Conservation (phyloP, 2,888 invertebrate genomes). For the Agonum fuliginosum region DNA sequence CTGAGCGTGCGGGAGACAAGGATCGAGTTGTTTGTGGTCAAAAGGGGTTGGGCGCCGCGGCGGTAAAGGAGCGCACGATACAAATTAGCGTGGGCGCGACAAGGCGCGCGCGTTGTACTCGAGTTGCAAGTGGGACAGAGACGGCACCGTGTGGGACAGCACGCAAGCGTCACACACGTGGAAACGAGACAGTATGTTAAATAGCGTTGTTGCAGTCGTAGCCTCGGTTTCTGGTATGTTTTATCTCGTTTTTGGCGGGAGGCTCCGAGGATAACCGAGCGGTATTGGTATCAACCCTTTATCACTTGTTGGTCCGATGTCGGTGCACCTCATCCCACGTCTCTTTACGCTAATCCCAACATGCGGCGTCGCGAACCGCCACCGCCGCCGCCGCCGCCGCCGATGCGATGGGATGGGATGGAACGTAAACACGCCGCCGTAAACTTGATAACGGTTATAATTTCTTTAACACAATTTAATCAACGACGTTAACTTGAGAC, state of each 20-base stretch:
- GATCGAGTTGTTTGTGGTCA: conserved; percentile 81
- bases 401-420: conserved; percentile 62
- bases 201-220: conserved; percentile 58
- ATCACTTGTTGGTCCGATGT: conserved; percentile 60
- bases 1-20: conserved; percentile 75
- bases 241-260: conserved; percentile 60
- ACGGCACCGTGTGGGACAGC: conserved; percentile 71
- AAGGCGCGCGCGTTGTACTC: conserved; percentile 71
- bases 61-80: conserved; percentile 81
- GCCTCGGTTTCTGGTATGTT: conserved; percentile 55
- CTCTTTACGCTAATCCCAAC: conserved; percentile 62
- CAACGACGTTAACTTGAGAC: conserved; percentile 58
- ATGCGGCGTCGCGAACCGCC: conserved; percentile 68
- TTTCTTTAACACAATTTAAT: conserved; percentile 59
- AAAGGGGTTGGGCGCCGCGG: conserved; percentile 81
- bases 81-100: conserved; percentile 75
- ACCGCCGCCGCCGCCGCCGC: conserved; percentile 70
- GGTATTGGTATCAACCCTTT: conserved; percentile 60
- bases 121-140: conserved; percentile 72
- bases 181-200: conserved; percentile 65
- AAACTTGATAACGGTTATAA: conserved; percentile 59
- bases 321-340: conserved; percentile 59
- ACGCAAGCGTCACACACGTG: conserved; percentile 72
- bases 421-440: conserved; percentile 54
- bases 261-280: conserved; percentile 58